These are phyloP conservation scores for Philantomba maxwellii DNA, from an alignment of 2,113 vertebrate genomes.

Conservation along the genomic window DNA sequence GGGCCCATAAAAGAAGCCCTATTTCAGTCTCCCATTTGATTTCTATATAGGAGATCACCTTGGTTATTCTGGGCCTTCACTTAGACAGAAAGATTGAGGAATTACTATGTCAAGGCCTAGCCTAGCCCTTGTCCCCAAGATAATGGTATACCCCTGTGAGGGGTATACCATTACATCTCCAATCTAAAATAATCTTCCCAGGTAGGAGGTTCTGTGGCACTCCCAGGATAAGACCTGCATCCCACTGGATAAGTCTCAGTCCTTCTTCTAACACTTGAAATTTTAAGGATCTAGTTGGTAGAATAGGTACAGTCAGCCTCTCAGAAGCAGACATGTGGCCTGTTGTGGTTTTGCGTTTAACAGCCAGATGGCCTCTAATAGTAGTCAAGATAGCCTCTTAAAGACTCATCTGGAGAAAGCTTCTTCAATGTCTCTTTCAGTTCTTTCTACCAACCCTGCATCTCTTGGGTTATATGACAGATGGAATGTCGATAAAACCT, in stretches of 20 bases:
- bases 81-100: background rate
- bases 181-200: background rate
- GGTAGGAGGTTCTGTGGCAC: background rate
- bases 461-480: background rate
- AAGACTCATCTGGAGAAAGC: background rate
- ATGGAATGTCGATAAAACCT: background rate
- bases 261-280: background rate
- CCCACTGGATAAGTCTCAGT: background rate
- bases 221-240: background rate
- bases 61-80: background rate
- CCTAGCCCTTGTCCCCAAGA: background rate
- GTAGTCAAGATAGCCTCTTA: background rate
- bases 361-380: background rate
- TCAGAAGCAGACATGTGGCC: background rate
- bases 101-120: background rate
- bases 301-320: background rate
- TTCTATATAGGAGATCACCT: background rate
- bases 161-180: background rate
- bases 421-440: background rate
- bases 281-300: background rate
- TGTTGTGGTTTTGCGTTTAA: background rate
- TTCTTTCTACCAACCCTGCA: background rate
- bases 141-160: background rate
- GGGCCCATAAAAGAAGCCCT: background rate
- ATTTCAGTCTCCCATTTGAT: background rate